Conservation (phyloP, 2,888 invertebrate genomes). For the Drosophila pegasa region DNA sequence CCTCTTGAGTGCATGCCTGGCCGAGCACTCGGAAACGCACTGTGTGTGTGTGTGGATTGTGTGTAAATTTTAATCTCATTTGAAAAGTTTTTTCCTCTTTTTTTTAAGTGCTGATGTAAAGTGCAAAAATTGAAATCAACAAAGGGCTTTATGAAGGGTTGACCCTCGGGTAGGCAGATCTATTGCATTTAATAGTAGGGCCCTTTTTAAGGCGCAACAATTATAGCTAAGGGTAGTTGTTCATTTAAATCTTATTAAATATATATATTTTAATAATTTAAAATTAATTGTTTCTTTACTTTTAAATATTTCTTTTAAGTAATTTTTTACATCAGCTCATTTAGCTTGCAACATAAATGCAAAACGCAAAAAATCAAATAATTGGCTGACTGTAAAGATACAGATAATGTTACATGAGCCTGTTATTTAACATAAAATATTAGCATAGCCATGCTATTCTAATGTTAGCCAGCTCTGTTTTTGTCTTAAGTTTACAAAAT, state of each 20-base stretch:
- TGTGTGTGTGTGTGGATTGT: conserved; percentile 34
- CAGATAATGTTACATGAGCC: conserved; percentile 3
- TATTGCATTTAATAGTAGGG: conserved; percentile 1
- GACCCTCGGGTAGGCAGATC: conserved; percentile 7
- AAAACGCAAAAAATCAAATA: neutral
- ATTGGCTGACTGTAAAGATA: neutral
- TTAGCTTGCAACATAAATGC: neutral
- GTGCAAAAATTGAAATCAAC: conserved; percentile 71
- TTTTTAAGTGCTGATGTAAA: conserved; percentile 50
- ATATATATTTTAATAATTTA: neutral
- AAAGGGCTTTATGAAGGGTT: conserved; percentile 54
- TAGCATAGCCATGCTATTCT: neutral
- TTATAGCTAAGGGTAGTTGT: neutral
- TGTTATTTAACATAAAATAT: conserved; percentile 13
- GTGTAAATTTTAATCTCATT: conserved; percentile 76
- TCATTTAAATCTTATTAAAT: neutral
- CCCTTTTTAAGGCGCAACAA: conserved; percentile 3
- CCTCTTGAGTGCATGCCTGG: conserved; percentile 78
- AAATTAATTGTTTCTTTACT: neutral
- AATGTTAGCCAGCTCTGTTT: neutral
- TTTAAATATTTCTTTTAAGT: neutral
- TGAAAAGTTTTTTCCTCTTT: conserved; percentile 60
- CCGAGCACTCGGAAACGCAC: conserved; percentile 34
- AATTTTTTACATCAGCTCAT: neutral
- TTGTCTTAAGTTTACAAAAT: conserved; percentile 6